Conservation (phyloP, 2,888 invertebrate genomes). For the Agrotis segetum region DNA sequence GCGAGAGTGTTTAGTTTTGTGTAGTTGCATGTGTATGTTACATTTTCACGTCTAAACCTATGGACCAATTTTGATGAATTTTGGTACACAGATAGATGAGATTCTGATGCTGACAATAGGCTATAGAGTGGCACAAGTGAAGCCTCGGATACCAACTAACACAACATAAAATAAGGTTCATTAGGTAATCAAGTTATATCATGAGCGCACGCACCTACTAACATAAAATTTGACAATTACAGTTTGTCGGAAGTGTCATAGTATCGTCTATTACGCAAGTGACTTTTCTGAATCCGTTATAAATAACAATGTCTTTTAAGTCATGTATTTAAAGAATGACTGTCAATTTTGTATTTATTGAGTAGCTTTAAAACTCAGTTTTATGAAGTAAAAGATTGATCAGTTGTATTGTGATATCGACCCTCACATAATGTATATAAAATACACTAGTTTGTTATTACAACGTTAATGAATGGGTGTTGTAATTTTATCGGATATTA, state of each 20-base stretch:
- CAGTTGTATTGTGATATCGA: too few species aligned
- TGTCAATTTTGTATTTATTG: neutral
- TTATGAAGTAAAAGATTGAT: neutral
- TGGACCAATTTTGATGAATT: too few species aligned
- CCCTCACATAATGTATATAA: too few species aligned
- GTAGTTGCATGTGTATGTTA: too few species aligned
- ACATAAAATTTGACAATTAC: slow-evolving; percentile 64
- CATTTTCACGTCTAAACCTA: too few species aligned
- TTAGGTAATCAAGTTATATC: slow-evolving; percentile 64
- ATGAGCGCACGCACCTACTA: slow-evolving; percentile 58
- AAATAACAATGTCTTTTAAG: neutral
- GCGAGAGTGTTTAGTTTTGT: too few species aligned
- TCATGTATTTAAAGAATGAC: neutral
- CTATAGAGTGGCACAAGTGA: too few species aligned
- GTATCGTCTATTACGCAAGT: slow-evolving; percentile 57
- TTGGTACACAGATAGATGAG: too few species aligned
- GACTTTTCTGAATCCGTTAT: slow-evolving; percentile 16
- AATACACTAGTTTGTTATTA: too few species aligned
- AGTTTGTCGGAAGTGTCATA: slow-evolving; percentile 60
- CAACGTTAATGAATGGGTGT: too few species aligned
- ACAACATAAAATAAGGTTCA: neutral
- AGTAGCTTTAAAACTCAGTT: neutral
- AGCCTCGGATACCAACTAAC: too few species aligned
- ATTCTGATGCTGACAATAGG: too few species aligned
- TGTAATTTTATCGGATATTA: neutral